phyloP scores from a whole-genome alignment of 2,888 invertebrate species.

The Gandaritis pyraliata region DNA sequence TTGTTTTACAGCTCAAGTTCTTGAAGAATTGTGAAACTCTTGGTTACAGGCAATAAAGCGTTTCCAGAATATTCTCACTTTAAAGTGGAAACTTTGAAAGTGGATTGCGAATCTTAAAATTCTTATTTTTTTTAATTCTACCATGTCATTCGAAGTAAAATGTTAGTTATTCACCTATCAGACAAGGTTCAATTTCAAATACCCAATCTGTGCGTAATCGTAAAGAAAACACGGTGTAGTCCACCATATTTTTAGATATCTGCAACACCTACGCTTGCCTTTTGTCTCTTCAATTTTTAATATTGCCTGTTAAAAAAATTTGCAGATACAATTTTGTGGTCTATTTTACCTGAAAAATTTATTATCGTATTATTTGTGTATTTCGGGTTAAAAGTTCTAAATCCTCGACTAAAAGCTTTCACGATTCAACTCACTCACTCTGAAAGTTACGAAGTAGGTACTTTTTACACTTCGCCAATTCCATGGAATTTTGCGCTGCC shows the following conservation, averaged over 20 bases:
- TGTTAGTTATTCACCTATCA: no score
- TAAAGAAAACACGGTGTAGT: no score
- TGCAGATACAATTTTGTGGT: not conserved
- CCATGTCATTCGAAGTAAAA: no score
- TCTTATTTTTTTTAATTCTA: not conserved
- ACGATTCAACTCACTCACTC: slow-evolving; percentile 30
- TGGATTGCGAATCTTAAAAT: not conserved
- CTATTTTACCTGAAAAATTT: no score
- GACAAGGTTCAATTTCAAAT: no score
- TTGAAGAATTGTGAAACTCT: slow-evolving; percentile 1
- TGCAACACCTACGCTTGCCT: no score
- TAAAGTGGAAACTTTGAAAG: not conserved
- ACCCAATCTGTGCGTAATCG: no score
- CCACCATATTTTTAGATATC: no score
- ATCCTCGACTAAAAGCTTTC: slow-evolving; percentile 31
- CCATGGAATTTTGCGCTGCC: slow-evolving; percentile 32
- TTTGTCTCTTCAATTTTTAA: no score
- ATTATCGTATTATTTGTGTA: not conserved
- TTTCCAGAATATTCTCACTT: not conserved
- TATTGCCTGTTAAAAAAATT: no score
- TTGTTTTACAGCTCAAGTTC: not conserved
- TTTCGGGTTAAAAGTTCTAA: slow-evolving; percentile 21
- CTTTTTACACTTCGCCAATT: slow-evolving; percentile 36
- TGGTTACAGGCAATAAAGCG: not conserved
- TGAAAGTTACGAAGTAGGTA: slow-evolving; percentile 33